phyloP scores from a whole-genome alignment of 2,888 invertebrate genomes.

The Phlogophora meticulosa region DNA sequence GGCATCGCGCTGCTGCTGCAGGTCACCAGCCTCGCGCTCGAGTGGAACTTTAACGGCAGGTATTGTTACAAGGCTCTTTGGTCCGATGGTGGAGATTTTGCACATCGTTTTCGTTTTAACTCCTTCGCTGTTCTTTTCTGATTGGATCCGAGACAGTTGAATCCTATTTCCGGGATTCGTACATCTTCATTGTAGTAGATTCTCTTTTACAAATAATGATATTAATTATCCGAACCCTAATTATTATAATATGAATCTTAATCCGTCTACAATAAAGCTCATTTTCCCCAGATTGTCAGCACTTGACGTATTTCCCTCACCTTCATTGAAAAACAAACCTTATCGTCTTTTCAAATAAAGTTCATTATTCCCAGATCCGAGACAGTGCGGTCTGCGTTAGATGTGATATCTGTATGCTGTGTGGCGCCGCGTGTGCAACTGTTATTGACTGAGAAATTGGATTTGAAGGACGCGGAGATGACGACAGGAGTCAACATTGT shows the following conservation, averaged over 20 bases:
- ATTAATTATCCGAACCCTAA: no score
- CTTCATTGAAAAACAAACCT: background rate
- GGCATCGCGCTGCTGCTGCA: slow-evolving; percentile 95
- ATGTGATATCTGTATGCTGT: slow-evolving; percentile 97
- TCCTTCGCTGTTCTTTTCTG: no score
- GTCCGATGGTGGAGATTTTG: no score
- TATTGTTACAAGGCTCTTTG: slow-evolving; percentile 70
- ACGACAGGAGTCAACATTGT: slow-evolving; percentile 96
- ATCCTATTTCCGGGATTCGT: no score
- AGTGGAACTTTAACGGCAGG: slow-evolving; percentile 97
- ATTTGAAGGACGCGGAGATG: slow-evolving; percentile 94
- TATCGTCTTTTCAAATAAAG: slow-evolving; percentile 8
- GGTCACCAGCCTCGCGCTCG: slow-evolving; percentile 96
- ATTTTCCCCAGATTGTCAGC: slow-evolving; percentile 78
- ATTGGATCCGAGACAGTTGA: no score
- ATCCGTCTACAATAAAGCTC: background rate
- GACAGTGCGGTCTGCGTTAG: slow-evolving; percentile 91
- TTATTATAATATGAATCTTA: background rate
- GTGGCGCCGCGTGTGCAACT: slow-evolving; percentile 96
- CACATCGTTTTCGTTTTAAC: background rate
- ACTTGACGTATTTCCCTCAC: slow-evolving; percentile 71
- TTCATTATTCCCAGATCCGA: slow-evolving; percentile 76
- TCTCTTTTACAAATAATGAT: no score
- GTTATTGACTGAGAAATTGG: slow-evolving; percentile 94
- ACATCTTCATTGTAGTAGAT: no score